These are phyloP conservation scores for Melieria omissa DNA, from an alignment of 2,888 invertebrate species.

Conservation along the genomic window DNA sequence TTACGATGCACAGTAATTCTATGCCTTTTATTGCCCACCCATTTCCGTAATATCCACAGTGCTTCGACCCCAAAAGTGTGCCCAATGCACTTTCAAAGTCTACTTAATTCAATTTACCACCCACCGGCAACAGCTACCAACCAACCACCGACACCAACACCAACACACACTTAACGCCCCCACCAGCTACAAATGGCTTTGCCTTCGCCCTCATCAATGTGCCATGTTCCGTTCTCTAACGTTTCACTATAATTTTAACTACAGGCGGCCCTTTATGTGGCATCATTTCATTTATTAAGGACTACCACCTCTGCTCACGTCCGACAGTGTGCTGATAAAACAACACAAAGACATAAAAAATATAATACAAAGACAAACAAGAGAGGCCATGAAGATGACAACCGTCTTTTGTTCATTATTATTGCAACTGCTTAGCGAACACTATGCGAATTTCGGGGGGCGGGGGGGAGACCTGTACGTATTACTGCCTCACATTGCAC, in stretches of 20 bases:
- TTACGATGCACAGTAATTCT: too few relatives aligned
- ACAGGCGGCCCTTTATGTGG: conserved; percentile 53
- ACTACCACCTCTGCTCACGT: conserved; percentile 27
- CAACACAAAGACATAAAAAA: too few relatives aligned
- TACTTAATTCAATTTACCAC: conserved; percentile 37
- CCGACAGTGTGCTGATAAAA: too few relatives aligned
- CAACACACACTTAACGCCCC: conserved; percentile 2
- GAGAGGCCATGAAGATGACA: too few relatives aligned
- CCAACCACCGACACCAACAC: conserved; percentile 23
- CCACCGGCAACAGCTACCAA: conserved; percentile 18
- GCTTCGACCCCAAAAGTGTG: neutral
- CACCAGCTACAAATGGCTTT: neutral
- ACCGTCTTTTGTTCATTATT: conserved; percentile 60
- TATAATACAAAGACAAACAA: too few relatives aligned
- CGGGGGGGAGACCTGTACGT: neutral
- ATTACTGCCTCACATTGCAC: neutral
- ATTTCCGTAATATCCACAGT: too few relatives aligned
- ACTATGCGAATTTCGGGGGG: conserved; percentile 30
- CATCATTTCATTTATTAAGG: conserved; percentile 55
- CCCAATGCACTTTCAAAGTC: conserved; percentile 18
- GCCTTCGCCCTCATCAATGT: too few relatives aligned
- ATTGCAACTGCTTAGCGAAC: conserved; percentile 54
- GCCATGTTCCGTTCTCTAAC: neutral
- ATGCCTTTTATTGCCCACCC: too few relatives aligned
- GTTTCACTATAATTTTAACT: conserved; percentile 16